A percentile compares a stretch with the other conserved stretches of the same genome.
phyloP scores from a whole-genome alignment of 2,888 invertebrate genomes.

The Raillietiella orientalis region DNA sequence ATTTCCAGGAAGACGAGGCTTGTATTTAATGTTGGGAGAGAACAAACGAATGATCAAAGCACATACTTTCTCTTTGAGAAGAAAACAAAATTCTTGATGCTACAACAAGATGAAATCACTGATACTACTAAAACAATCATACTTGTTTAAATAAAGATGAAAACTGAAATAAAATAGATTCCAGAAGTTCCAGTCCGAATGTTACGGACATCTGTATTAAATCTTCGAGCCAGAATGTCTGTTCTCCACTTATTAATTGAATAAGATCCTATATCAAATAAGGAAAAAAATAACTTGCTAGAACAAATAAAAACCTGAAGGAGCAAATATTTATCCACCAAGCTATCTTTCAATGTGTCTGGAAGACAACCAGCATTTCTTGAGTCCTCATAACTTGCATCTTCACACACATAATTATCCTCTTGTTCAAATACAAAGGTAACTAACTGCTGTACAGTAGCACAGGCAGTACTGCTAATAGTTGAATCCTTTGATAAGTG shows the following conservation, averaged over 20 bases:
- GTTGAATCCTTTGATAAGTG: conserved; percentile 80
- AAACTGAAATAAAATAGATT: conserved; percentile 64
- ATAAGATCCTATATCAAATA: conserved; percentile 41
- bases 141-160: conserved; percentile 30
- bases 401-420: conserved; percentile 13
- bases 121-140: no score
- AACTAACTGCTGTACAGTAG: conserved; percentile 80
- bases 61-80: conserved; percentile 85
- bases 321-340: conserved; percentile 71
- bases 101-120: no score
- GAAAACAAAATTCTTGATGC: conserved; percentile 74
- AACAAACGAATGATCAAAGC: conserved; percentile 92
- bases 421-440: conserved; percentile 63
- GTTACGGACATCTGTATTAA: conserved; percentile 92
- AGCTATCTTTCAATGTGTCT: conserved; percentile 31
- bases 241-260: conserved; percentile 79
- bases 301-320: conserved; percentile 33
- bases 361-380: not conserved
- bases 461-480: conserved; percentile 87
- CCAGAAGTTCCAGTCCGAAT: conserved; percentile 76
- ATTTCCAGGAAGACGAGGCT: conserved; percentile 9
- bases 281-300: not conserved
- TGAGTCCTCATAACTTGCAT: conserved; percentile 1
- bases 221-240: conserved; percentile 76
- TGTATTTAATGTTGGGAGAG: conserved; percentile 71